Conservation (phyloP, 2,113 vertebrate species). For the Vanacampus margaritifer region DNA sequence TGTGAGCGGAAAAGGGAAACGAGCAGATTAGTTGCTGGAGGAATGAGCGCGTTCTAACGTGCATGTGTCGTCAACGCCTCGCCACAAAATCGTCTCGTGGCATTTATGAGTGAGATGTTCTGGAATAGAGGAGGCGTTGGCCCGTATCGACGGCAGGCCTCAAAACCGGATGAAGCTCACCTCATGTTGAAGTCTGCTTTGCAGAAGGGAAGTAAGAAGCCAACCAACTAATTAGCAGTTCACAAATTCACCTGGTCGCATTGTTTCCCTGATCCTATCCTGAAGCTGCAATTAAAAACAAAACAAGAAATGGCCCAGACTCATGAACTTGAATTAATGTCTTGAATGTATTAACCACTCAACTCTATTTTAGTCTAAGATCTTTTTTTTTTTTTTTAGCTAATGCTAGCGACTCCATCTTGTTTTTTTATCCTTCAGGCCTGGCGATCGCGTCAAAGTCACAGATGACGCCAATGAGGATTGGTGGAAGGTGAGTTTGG, state of each 20-base stretch:
- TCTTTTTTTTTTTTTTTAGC: neutral
- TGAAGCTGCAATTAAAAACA: neutral
- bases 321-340: neutral
- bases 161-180: no score
- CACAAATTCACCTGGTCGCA: no score
- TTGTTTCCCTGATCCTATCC: no score
- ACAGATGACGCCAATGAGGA: slow-evolving; percentile 89
- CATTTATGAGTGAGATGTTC: neutral
- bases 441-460: slow-evolving; percentile 85
- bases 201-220: no score
- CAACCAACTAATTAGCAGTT: no score
- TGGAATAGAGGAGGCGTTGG: neutral
- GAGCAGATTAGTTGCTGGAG: slow-evolving; percentile 26
- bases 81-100: neutral
- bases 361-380: neutral
- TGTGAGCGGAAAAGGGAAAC: slow-evolving; percentile 17
- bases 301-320: neutral
- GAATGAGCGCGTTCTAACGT: slow-evolving; percentile 28
- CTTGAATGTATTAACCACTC: neutral
- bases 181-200: no score
- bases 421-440: slow-evolving; percentile 60
- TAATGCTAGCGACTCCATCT: neutral
- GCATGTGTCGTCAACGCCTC: neutral
- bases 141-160: no score
- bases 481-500: slow-evolving; percentile 87